A percentile compares a stretch with the other conserved stretches of the same genome.
Evolutionary conservation across 1,140 invertebrate genomes (phyloP).

Genomic region (Mizuhopecten yessoensis): DNA sequence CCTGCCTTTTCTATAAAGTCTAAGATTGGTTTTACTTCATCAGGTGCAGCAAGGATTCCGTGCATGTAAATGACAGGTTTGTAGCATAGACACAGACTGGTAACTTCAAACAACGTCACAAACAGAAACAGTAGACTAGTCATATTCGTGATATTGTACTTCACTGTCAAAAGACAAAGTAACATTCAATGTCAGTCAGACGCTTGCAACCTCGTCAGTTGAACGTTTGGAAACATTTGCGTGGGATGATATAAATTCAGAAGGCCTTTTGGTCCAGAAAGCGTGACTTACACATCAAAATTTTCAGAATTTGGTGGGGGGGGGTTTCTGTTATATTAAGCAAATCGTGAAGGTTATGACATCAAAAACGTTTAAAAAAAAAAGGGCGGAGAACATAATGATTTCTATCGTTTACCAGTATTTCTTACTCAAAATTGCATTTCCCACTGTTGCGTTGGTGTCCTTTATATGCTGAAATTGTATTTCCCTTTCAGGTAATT

Average conservation of each 20-base stretch:
- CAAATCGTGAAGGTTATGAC: too few species aligned
- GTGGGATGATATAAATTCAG: not conserved
- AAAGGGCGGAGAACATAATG: too few species aligned
- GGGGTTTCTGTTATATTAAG: too few species aligned
- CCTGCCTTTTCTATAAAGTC: not conserved
- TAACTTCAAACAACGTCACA: not conserved
- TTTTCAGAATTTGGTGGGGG: too few species aligned
- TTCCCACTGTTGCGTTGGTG: too few species aligned
- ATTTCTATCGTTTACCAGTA: too few species aligned
- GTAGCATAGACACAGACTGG: not conserved
- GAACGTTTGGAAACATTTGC: not conserved
- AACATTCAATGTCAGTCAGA: not conserved
- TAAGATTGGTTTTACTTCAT: not conserved
- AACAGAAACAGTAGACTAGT: not conserved
- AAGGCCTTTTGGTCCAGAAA: too few species aligned
- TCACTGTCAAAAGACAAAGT: not conserved
- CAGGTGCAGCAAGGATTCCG: not conserved
- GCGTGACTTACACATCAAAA: too few species aligned
- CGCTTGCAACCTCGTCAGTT: not conserved
- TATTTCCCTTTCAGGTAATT: too few species aligned
- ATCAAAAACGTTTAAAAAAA: too few species aligned
- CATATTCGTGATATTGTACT: not conserved
- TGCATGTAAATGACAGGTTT: slow-evolving; percentile 22
- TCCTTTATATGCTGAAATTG: too few species aligned
- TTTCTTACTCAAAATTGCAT: too few species aligned